These are phyloP conservation scores for Falco naumanni DNA, from an alignment of 2,797 vertebrate genomes.

Conservation along the genomic window DNA sequence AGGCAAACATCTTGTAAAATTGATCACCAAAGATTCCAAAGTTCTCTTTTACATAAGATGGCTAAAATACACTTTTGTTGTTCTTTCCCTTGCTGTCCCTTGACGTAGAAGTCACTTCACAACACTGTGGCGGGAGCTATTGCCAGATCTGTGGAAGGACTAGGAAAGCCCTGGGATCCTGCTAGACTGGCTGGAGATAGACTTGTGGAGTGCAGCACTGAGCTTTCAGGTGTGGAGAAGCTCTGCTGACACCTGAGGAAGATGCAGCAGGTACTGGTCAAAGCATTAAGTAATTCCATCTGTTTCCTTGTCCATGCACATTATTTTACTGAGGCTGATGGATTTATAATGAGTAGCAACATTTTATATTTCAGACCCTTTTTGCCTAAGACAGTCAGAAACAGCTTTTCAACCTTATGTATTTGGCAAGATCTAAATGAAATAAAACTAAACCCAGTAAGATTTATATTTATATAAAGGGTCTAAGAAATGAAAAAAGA, in stretches of 20 bases:
- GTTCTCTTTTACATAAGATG: not conserved
- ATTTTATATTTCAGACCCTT: not conserved
- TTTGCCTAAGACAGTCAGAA: not conserved
- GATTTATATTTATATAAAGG: not conserved
- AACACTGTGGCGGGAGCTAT: not conserved
- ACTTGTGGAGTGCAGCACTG: fast-evolving
- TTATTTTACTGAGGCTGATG: not conserved
- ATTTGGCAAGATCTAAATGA: not conserved
- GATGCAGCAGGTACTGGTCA: not conserved
- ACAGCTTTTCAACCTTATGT: not conserved
- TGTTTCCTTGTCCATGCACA: not conserved
- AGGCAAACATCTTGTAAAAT: not conserved
- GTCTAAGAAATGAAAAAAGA: not conserved
- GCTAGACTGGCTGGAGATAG: not conserved
- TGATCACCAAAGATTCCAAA: not conserved
- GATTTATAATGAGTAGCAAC: not conserved
- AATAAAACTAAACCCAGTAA: not conserved
- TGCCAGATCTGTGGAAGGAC: too few species aligned
- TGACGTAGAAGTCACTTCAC: not conserved
- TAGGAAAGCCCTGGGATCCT: not conserved
- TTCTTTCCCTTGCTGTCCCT: not conserved
- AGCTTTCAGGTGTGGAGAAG: too few species aligned
- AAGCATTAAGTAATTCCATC: not conserved
- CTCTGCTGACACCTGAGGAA: not conserved
- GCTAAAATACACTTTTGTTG: not conserved